Evolutionary conservation across 1,140 invertebrate genomes (phyloP), one percentile per base, ranked within the genome.

Genomic region (Oryzaephilus surinamensis): DNA sequence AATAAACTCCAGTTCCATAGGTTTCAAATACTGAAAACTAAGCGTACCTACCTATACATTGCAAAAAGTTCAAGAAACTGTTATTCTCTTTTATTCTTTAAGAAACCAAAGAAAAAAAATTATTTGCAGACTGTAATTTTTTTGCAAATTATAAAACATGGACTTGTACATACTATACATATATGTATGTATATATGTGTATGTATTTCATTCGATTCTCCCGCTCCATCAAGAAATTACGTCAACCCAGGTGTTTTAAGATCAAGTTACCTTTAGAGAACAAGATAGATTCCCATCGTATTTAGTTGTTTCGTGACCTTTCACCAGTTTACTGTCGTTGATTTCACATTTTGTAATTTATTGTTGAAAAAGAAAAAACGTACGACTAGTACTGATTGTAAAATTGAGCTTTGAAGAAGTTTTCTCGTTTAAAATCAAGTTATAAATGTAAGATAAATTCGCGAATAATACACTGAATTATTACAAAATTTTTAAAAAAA

Each of bases 221-320:
- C 32, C 39, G 39, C 39, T 23, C 6, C 24, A 17, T 45, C 43
- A 28, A 49, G 45, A n/a, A n/a, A n/a, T n/a, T n/a, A n/a, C n/a
- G n/a, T n/a, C n/a, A n/a, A n/a, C n/a, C n/a, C 48, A 46, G 44
- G 44, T 50, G 48, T 46, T 46, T 43, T 37, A 41, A 46, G 48
- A 50, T 50, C 43, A 44, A 50, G 48, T 50, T 46, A 46, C 48
- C 37, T 50, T 43, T 38, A 41, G 36, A 50, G 43, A 38, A 33
- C 41, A 39, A 44, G 48, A n/a, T 51, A 47, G 45, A 51, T 51
- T 45, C 45, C 48, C 48, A 48, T n/a, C n/a, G n/a, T n/a, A n/a
- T n/a, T n/a, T n/a, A n/a, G 48, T 51, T 47, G 48, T 46, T 50
- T 43, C 45, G 46, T 51, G 48, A 51, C 48, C 48, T 51, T 48